Percentiles rank a stretch among this genome's conserved stretches.
phyloP scores from a whole-genome alignment of 2,888 invertebrate genomes.

The Drosophila borealis region DNA sequence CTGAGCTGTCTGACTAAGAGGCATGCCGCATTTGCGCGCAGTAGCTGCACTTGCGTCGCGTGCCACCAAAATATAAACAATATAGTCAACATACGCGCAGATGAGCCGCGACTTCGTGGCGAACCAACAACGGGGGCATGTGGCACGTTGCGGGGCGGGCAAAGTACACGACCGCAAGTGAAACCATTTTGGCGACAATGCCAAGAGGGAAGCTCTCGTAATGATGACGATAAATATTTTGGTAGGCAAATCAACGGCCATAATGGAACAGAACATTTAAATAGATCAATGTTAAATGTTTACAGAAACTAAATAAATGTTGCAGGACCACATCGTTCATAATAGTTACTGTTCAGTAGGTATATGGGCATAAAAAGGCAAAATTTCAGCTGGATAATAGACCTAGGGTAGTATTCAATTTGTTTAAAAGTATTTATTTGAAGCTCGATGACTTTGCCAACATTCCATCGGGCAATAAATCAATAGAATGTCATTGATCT shows the following conservation, averaged over 20 bases:
- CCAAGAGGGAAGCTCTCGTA: constrained; percentile 8
- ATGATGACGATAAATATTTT: constrained; percentile 37
- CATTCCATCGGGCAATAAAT: not conserved
- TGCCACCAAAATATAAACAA: constrained; percentile 71
- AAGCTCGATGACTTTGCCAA: not conserved
- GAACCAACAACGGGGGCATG: not conserved
- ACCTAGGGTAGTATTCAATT: no score
- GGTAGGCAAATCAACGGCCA: constrained; percentile 8
- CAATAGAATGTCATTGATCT: no score
- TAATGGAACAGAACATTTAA: not conserved
- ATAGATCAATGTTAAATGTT: not conserved
- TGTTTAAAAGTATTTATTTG: not conserved
- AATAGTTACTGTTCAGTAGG: no score
- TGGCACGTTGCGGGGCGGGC: constrained; percentile 9
- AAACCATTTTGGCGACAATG: constrained; percentile 44
- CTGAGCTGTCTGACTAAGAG: constrained; percentile 35
- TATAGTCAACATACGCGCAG: constrained; percentile 29
- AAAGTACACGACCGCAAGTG: constrained; percentile 41
- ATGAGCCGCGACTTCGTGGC: constrained; percentile 28
- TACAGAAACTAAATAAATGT: not conserved
- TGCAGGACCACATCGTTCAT: not conserved
- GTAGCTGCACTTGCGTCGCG: constrained; percentile 69
- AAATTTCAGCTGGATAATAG: no score
- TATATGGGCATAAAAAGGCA: no score
- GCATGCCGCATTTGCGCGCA: constrained; percentile 66